Evolutionary conservation across 2,888 invertebrate genomes (phyloP).

Genomic region (Rhabditoides inermis): DNA sequence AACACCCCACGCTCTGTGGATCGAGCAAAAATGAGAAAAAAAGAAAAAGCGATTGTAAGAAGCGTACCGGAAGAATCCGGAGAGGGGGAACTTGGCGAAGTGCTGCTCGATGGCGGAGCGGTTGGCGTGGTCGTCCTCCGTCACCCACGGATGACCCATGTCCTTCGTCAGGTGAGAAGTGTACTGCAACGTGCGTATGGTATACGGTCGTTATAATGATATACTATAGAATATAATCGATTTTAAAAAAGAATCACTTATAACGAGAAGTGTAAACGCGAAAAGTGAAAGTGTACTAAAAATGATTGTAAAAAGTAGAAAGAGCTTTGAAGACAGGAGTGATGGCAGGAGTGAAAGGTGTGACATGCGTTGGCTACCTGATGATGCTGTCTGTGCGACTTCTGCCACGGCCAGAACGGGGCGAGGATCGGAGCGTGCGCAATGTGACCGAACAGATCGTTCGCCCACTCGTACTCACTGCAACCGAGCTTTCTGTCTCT

Average conservation of each 20-base stretch:
- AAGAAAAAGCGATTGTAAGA: too few relatives aligned
- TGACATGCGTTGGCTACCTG: too few relatives aligned
- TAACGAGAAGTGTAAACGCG: too few relatives aligned
- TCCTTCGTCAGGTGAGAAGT: constrained; percentile 44
- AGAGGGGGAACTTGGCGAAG: constrained; percentile 40
- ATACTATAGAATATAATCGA: too few relatives aligned
- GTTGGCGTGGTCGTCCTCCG: constrained; percentile 27
- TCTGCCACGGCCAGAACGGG: constrained; percentile 46
- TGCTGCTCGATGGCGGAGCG: constrained; percentile 27
- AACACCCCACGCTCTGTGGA: too few relatives aligned
- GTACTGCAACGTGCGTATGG: constrained; percentile 18
- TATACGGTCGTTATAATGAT: background rate
- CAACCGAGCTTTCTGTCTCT: too few relatives aligned
- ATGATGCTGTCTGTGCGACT: constrained; percentile 40
- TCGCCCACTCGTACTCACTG: constrained; percentile 35
- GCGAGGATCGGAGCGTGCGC: constrained; percentile 42
- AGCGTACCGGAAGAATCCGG: constrained; percentile 40
- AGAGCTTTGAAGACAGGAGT: too few relatives aligned
- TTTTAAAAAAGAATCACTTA: too few relatives aligned
- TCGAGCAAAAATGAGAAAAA: too few relatives aligned
- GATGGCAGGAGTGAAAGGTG: too few relatives aligned
- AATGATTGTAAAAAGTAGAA: too few relatives aligned
- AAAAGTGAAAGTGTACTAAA: too few relatives aligned
- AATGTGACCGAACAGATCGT: constrained; percentile 40
- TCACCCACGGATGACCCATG: constrained; percentile 43